Evolutionary conservation across 2,888 invertebrate species (phyloP), one percentile per base, ranked within the genome.

Genomic region (Andrena flavipes): DNA sequence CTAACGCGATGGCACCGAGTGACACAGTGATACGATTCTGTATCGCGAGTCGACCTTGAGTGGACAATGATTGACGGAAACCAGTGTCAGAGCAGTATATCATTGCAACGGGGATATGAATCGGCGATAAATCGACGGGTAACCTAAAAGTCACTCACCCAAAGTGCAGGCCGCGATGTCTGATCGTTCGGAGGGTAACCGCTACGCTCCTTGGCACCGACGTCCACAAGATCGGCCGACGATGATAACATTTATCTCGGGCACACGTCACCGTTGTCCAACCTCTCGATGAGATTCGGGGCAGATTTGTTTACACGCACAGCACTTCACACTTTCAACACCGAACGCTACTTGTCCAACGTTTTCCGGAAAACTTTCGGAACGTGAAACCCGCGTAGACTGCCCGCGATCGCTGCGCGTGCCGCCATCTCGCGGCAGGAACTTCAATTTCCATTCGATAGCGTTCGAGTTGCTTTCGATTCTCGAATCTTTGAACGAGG

Each of bases 61-160:
- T 3, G 8, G 2, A 23, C 1, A 2, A 51, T 10, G 1, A 30
- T 29, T 62, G 5, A 42, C 26, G 7, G 13, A 0, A 16, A 10
- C 16, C 6, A n/a, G 10, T 49, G 23, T 20, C 8, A n/a, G 6
- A 16, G 4, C 2, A 13, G 29, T 23, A 29, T 0, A 20, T 23
- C 49, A 42, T 29, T 20, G 7, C 13, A 5, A 42, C 2, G 4
- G 35, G 20, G 2, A 6, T 26, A 6, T 42, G 3, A 29, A 16
- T 42, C 13, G 8, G 20, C 29, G 23, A 26, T 26, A 33, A 56
- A 60, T 62, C 23, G 30, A 33, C 7, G 35, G 48, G n/a, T 80
- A 76, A 84, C 76, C 70, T 82, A 20, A 79, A 76, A 72, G 10
- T 59, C 10, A 76, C 86, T 86, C 56, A 86, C 86, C 86, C 49